Evolutionary conservation across 2,888 invertebrate species (phyloP).

Genomic region (Nebria brevicollis): DNA sequence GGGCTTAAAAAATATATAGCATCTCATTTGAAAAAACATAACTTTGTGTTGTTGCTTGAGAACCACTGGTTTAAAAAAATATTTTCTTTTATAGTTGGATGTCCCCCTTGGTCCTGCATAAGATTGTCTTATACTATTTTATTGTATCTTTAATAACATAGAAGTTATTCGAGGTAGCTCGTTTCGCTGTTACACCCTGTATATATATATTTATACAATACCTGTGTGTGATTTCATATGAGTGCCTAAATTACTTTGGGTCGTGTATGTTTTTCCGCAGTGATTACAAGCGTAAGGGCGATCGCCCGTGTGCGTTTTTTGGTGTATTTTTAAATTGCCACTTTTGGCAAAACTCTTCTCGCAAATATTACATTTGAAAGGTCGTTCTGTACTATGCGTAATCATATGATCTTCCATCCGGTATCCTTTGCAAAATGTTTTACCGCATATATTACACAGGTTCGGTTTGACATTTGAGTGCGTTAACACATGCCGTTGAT

Average conservation of each 20-base stretch:
- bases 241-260: conserved; percentile 54
- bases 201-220: no score
- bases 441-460: conserved; percentile 54
- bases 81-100: no score
- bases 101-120: no score
- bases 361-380: conserved; percentile 53
- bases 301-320: conserved; percentile 53
- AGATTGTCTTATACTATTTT: no score
- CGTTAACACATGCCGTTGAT: conserved; percentile 51
- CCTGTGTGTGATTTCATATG: conserved; percentile 51
- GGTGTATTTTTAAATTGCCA: conserved; percentile 54
- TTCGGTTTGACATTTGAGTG: conserved; percentile 52
- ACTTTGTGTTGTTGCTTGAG: no score
- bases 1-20: no score
- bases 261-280: conserved; percentile 55
- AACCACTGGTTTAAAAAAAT: no score
- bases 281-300: conserved; percentile 53
- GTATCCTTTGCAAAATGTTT: conserved; percentile 52
- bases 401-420: conserved; percentile 53
- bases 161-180: no score
- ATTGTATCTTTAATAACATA: no score
- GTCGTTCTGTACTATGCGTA: conserved; percentile 52
- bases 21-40: no score
- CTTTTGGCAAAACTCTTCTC: conserved; percentile 52
- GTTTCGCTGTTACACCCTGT: no score